phyloP scores from a whole-genome alignment of 2,888 invertebrate species.

The Podotricha telesiphe region DNA sequence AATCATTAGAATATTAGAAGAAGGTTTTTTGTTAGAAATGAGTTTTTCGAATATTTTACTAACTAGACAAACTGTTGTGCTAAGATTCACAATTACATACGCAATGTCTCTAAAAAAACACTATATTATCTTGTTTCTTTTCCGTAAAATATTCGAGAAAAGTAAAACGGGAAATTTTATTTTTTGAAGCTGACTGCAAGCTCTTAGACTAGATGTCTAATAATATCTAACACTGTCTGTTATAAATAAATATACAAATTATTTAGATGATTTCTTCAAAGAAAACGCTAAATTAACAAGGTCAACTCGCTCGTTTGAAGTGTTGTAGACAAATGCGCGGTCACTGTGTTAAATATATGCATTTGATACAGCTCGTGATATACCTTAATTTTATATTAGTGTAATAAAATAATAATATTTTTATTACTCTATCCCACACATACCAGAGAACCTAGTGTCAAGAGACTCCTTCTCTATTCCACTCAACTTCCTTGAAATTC shows the following conservation, averaged over 20 bases:
- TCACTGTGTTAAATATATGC: slow-evolving; percentile 25
- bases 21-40: no score
- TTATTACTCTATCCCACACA: no score
- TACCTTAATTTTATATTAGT: neutral
- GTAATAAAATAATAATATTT: no score
- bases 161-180: neutral
- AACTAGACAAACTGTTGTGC: no score
- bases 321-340: slow-evolving; percentile 24
- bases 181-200: neutral
- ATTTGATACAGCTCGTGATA: slow-evolving; percentile 7
- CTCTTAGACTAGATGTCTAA: slow-evolving; percentile 1
- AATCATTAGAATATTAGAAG: no score
- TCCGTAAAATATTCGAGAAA: neutral
- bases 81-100: no score
- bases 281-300: slow-evolving; percentile 31
- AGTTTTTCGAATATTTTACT: no score
- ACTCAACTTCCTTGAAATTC: no score
- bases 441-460: no score
- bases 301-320: slow-evolving; percentile 38
- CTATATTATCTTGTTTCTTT: no score
- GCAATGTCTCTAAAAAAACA: no score
- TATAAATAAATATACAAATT: slow-evolving; percentile 30
- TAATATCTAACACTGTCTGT: neutral
- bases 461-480: no score
- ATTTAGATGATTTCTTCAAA: slow-evolving; percentile 32